Evolutionary conservation across 2,888 invertebrate genomes (phyloP).

Genomic region (Cerastoderma edule): DNA sequence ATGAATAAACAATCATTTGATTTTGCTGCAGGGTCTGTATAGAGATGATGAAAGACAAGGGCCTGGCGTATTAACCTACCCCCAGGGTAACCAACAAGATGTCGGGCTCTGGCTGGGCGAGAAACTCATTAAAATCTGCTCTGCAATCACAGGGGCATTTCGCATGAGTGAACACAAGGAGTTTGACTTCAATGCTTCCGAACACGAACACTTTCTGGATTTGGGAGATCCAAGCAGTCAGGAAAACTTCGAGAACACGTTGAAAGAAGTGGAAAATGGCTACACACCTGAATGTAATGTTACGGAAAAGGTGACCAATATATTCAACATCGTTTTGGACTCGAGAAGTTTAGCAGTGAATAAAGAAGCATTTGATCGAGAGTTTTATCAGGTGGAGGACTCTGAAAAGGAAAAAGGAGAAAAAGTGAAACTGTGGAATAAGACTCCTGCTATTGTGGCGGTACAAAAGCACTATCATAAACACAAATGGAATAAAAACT

Average conservation of each 20-base stretch:
- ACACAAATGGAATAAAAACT: constrained; percentile 66
- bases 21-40: constrained; percentile 80
- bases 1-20: background rate
- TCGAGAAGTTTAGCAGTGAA: constrained; percentile 79
- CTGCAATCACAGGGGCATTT: constrained; percentile 74
- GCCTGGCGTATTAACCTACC: constrained; percentile 81
- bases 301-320: constrained; percentile 65
- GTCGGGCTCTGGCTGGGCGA: constrained; percentile 83
- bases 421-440: constrained; percentile 76
- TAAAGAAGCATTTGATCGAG: constrained; percentile 77
- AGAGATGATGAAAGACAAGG: constrained; percentile 81
- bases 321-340: constrained; percentile 77
- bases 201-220: constrained; percentile 69
- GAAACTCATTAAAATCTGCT: constrained; percentile 78
- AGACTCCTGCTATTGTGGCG: constrained; percentile 75
- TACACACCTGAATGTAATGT: constrained; percentile 59
- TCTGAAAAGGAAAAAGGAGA: constrained; percentile 47
- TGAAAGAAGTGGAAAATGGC: constrained; percentile 48
- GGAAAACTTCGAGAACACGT: constrained; percentile 58
- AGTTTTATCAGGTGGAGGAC: constrained; percentile 71
- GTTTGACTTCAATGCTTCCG: constrained; percentile 75
- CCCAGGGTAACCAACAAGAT: constrained; percentile 80
- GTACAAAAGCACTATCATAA: constrained; percentile 79
- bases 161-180: constrained; percentile 78
- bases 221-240: constrained; percentile 43